Evolutionary conservation across 2,113 vertebrate species (phyloP).

Genomic region (Chlorodrepanis virens): DNA sequence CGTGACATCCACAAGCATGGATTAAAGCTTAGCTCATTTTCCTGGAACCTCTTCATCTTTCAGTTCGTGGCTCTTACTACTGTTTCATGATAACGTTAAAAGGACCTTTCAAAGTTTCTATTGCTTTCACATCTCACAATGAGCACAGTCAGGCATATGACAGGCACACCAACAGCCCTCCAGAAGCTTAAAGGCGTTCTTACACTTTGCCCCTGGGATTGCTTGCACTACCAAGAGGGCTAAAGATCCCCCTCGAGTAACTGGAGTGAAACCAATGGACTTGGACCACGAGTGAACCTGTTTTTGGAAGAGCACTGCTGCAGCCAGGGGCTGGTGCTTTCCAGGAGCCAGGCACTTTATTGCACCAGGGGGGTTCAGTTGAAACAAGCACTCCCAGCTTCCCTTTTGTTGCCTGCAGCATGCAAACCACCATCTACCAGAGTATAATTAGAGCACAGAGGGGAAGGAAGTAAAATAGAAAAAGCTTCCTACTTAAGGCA

Average conservation of each 20-base stretch:
- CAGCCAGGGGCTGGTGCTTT: not conserved
- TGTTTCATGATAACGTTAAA: rapidly evolving
- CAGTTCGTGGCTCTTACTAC: not conserved
- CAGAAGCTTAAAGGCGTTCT: not conserved
- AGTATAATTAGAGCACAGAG: slow-evolving; percentile 10
- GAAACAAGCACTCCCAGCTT: not conserved
- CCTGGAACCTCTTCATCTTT: not conserved
- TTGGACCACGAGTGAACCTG: not conserved
- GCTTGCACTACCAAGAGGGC: not conserved
- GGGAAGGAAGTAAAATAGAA: not conserved
- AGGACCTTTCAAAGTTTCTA: not conserved
- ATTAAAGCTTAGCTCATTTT: not conserved
- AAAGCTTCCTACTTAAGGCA: not conserved
- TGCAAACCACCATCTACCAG: not conserved
- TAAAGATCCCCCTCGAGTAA: not conserved
- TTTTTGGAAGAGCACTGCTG: not conserved
- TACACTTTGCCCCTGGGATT: not conserved
- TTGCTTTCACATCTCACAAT: not conserved
- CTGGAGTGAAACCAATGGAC: not conserved
- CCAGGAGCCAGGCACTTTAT: not conserved
- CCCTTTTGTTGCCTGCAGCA: not conserved
- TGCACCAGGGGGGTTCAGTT: not conserved
- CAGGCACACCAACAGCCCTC: not conserved
- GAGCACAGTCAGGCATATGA: not conserved
- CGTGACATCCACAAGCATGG: rapidly evolving